phyloP scores from a whole-genome alignment of 2,888 invertebrate genomes.

The Coronaproctus castanopsis region DNA sequence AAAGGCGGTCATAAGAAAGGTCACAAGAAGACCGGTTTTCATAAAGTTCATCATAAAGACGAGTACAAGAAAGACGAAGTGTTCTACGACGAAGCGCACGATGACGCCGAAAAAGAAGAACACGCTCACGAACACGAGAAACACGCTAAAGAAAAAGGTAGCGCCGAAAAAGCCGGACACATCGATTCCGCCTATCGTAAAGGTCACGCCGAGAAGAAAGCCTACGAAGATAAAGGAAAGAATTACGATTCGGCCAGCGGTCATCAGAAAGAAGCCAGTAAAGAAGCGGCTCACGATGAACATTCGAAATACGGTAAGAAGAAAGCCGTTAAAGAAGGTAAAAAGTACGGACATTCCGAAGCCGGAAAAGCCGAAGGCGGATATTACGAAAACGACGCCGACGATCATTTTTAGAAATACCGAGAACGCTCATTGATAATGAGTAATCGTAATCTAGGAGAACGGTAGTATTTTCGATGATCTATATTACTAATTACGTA shows the following conservation, averaged over 20 bases:
- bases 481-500: too few species aligned
- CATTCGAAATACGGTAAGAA: slow-evolving; percentile 35
- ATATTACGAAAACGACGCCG: background rate
- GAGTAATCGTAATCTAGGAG: too few species aligned
- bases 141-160: slow-evolving; percentile 35
- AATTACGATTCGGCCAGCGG: slow-evolving; percentile 33
- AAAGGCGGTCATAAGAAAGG: slow-evolving; percentile 44
- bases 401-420: background rate
- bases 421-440: too few species aligned
- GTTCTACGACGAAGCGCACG: slow-evolving; percentile 51
- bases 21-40: slow-evolving; percentile 46
- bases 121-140: slow-evolving; percentile 36
- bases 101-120: slow-evolving; percentile 42
- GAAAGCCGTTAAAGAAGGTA: slow-evolving; percentile 30
- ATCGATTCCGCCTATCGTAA: slow-evolving; percentile 34
- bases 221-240: slow-evolving; percentile 36
- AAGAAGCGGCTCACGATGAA: slow-evolving; percentile 34
- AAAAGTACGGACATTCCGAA: slow-evolving; percentile 31
- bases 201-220: slow-evolving; percentile 34
- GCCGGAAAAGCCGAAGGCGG: slow-evolving; percentile 9
- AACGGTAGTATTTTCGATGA: too few species aligned
- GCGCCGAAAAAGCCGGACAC: slow-evolving; percentile 34
- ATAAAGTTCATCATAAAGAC: slow-evolving; percentile 51
- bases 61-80: slow-evolving; percentile 57
- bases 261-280: slow-evolving; percentile 36